Conservation (phyloP, 2,113 vertebrate genomes). For the Suricata suricatta region DNA sequence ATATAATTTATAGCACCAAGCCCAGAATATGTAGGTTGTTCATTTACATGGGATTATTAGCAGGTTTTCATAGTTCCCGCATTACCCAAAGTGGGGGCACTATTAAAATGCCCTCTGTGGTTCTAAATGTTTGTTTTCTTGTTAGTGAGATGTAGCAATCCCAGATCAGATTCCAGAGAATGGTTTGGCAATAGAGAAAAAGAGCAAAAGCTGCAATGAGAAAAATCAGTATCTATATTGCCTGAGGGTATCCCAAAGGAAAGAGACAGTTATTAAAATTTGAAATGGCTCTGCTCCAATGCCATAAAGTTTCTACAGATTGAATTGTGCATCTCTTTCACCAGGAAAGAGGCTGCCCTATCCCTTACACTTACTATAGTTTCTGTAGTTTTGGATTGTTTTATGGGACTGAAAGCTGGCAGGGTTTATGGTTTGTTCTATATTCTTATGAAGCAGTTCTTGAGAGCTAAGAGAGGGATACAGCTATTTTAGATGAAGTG, state of each 20-base stretch:
- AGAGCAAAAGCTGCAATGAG: background rate
- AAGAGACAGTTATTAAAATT: conserved; percentile 64
- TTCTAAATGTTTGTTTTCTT: conserved; percentile 60
- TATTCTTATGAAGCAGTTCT: background rate
- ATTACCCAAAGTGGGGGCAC: background rate
- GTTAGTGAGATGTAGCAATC: conserved; percentile 45
- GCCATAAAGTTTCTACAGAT: conserved; percentile 39
- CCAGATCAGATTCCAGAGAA: background rate
- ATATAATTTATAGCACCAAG: background rate
- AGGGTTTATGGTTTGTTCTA: background rate
- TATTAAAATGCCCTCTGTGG: background rate
- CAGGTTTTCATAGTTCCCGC: background rate
- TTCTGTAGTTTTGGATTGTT: background rate
- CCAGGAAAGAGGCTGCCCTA: conserved; percentile 12
- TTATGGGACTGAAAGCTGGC: background rate
- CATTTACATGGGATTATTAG: background rate
- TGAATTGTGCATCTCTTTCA: conserved; percentile 22
- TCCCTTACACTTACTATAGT: conserved; percentile 45
- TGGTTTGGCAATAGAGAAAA: conserved; percentile 66
- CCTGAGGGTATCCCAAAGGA: conserved; percentile 53
- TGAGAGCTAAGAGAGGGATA: background rate
- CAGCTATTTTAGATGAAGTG: background rate
- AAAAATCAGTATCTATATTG: conserved; percentile 60
- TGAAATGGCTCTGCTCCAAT: conserved; percentile 64
- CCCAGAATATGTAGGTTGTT: background rate